Conservation (phyloP, 2,113 vertebrate genomes). For the Dendrocopos noguchii region DNA sequence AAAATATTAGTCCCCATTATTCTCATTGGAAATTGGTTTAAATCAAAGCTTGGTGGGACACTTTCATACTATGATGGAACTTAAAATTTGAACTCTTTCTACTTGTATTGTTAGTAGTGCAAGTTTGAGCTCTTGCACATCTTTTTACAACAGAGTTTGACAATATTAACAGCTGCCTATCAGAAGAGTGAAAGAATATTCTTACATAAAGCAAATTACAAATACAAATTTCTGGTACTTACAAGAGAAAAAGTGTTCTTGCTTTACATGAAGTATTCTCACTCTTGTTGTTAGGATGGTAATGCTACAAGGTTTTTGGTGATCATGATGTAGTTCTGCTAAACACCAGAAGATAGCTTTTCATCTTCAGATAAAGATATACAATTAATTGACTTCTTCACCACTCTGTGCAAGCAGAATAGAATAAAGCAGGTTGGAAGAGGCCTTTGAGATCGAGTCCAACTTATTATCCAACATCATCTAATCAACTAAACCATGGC, state of each 20-base stretch:
- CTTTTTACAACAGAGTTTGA: neutral
- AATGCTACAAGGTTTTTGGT: neutral
- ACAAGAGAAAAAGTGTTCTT: neutral
- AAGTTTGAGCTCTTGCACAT: neutral
- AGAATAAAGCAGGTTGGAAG: too few relatives aligned
- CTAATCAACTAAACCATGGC: too few relatives aligned
- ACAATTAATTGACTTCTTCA: neutral
- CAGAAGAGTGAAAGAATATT: neutral
- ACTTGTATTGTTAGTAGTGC: neutral
- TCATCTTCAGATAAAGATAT: neutral
- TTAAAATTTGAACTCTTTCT: neutral
- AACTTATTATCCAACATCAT: too few relatives aligned
- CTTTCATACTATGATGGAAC: neutral
- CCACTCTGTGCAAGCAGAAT: too few relatives aligned
- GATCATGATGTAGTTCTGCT: neutral
- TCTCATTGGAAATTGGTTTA: neutral
- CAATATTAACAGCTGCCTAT: neutral
- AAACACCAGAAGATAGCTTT: neutral
- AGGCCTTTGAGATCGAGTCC: too few relatives aligned
- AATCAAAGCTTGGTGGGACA: neutral
- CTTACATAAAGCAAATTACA: neutral
- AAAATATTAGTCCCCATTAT: neutral
- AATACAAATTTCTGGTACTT: neutral
- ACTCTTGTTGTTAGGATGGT: neutral
- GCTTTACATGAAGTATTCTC: neutral